These are phyloP conservation scores for Meloidogyne chitwoodi DNA, from an alignment of 1,140 invertebrate genomes.

Conservation along the genomic window DNA sequence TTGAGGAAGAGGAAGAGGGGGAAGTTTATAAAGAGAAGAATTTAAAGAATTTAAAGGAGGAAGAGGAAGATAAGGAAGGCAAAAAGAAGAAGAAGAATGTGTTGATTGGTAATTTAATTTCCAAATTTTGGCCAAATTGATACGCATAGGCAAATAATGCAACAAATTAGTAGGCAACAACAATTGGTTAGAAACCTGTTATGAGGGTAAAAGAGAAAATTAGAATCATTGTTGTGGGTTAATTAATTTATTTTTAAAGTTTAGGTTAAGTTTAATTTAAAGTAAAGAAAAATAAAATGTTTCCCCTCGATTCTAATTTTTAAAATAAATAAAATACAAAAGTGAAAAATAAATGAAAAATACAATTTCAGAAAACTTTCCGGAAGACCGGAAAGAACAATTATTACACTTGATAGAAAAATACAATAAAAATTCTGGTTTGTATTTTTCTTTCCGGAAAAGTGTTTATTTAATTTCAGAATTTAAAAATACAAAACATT, in stretches of 20 bases:
- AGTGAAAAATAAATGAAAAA: no score
- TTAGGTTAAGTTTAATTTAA: no score
- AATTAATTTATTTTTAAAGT: neutral
- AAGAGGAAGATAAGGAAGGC: neutral
- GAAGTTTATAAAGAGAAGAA: neutral
- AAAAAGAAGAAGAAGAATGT: neutral
- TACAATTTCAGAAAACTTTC: no score
- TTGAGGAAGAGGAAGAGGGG: neutral
- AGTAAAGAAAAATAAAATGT: no score
- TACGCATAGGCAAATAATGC: neutral
- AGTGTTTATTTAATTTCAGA: no score
- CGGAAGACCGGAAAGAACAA: no score
- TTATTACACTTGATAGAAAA: no score
- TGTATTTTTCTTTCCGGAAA: no score
- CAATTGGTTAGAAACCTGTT: neutral
- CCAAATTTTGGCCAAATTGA: neutral
- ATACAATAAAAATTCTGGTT: no score
- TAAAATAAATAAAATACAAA: no score
- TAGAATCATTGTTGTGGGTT: neutral
- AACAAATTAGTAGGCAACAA: neutral
- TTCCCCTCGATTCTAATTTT: no score
- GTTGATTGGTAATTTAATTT: neutral
- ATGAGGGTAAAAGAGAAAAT: neutral
- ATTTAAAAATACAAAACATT: no score
- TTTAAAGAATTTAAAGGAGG: neutral